A percentile compares a stretch with the other conserved stretches of the same genome.
Evolutionary conservation across 2,113 vertebrate genomes (phyloP).

Genomic region (Oryzias celebensis): DNA sequence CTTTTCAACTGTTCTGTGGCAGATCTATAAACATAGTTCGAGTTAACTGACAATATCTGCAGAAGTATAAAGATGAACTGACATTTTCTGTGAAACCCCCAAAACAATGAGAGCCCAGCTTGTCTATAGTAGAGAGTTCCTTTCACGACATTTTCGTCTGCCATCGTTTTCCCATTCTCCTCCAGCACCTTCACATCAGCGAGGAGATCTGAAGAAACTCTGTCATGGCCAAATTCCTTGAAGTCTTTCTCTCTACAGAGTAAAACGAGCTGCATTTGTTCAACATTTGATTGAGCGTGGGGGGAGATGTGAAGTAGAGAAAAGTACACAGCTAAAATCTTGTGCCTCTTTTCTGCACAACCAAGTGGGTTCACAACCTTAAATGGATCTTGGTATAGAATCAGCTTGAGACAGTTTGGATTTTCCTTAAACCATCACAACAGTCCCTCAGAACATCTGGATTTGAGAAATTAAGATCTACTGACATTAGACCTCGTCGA

Average conservation of each 20-base stretch:
- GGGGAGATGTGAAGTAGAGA: constrained; percentile 14
- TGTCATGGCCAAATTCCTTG: constrained; percentile 30
- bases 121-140: constrained; percentile 35
- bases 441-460: constrained; percentile 8
- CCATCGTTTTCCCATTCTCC: constrained; percentile 24
- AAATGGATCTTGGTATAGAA: constrained; percentile 30
- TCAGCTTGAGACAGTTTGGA: constrained; percentile 16
- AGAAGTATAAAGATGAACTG: constrained; percentile 25
- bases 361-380: constrained; percentile 23
- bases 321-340: constrained; percentile 30
- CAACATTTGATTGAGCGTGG: constrained; percentile 26
- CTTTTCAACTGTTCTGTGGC: background rate
- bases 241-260: constrained; percentile 42
- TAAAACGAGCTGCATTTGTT: constrained; percentile 37
- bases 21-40: background rate
- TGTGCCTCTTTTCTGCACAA: constrained; percentile 19
- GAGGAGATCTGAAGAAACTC: constrained; percentile 18
- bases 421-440: constrained; percentile 36
- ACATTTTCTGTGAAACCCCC: constrained; percentile 43
- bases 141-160: constrained; percentile 8
- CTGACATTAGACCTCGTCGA: constrained; percentile 2
- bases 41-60: constrained; percentile 24
- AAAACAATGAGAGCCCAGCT: constrained; percentile 29
- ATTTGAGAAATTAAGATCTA: constrained; percentile 8
- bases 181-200: constrained; percentile 31